Conservation (phyloP, 2,797 vertebrate genomes). For the Natrix natrix region DNA sequence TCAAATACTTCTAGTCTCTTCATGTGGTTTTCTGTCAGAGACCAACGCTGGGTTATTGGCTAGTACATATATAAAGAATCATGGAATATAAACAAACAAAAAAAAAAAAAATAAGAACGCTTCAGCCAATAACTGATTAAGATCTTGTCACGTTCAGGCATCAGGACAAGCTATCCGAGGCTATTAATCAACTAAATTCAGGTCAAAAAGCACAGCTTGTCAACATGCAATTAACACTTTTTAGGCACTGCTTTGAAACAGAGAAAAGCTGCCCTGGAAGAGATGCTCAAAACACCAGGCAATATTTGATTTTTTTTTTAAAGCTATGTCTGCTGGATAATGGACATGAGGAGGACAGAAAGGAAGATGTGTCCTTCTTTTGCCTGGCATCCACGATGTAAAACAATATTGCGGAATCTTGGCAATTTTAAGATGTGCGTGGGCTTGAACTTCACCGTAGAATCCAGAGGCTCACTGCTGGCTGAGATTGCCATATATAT, state of each 20-base stretch:
- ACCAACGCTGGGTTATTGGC: too few relatives aligned
- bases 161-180: neutral
- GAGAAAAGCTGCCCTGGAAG: neutral
- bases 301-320: neutral
- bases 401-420: neutral
- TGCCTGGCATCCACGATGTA: neutral
- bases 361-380: neutral
- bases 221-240: neutral
- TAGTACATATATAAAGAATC: too few relatives aligned
- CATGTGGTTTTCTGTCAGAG: too few relatives aligned
- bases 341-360: neutral
- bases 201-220: neutral
- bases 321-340: neutral
- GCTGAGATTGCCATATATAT: neutral
- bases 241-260: neutral
- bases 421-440: neutral
- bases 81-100: too few relatives aligned
- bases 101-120: too few relatives aligned
- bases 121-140: neutral
- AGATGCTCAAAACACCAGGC: neutral
- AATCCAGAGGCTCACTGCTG: neutral
- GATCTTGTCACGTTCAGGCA: neutral
- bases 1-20: too few relatives aligned
- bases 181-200: neutral
- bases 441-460: neutral